Base-by-base conservation (phyloP, 2,113 vertebrate genomes). In the Barbus barbus region DNA sequence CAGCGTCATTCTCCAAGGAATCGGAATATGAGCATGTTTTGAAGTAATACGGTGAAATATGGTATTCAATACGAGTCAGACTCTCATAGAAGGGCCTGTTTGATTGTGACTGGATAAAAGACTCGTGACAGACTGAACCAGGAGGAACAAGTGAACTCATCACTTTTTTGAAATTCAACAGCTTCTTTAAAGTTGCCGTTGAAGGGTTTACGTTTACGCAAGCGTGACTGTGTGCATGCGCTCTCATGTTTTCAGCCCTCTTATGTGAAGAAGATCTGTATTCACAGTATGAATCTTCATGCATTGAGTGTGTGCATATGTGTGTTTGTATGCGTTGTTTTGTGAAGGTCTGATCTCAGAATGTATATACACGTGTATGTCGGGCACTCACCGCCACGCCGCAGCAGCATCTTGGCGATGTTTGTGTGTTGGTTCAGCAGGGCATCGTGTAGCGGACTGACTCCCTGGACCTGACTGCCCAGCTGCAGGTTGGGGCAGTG, bases 361-460 rank as follows among this genome's bases (percentile, higher is more conserved):
- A 13, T n/a, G n/a, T 28, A 33, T 22, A 13, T 80, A 31, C 72
- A 22, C 38, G 26, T 46, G 74, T 67, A 20, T 7, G 71, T 86
- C 46, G 16, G 26, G 58, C 31, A 94, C 96, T 94, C 86, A 98
- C 97, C 97, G 89, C 95, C 96, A 51, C 93, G 91, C 90, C 94
- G 95, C 87, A 98, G 94, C 0, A 99, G 95, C 92, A 99, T 92
- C 93, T 95, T 96, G 93, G 95, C 96, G 89, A 99, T 97, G 88
- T 95, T 94, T 81, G 94, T 88, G 87, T 99, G 96, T 92, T 96
- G 94, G 75, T 96, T 97, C 89, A 93, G 92, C 90, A 98, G 92
- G 63, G 97, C 96, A 84, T 98, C 97, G 48, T 97, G 96, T 91
- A 98, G 96, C 67, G 97, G 97, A 92, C 96, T 99, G 91, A 97